These are phyloP conservation scores for Sternarchorhynchus goeldii DNA, from an alignment of 2,797 vertebrate species.

Conservation along the genomic window DNA sequence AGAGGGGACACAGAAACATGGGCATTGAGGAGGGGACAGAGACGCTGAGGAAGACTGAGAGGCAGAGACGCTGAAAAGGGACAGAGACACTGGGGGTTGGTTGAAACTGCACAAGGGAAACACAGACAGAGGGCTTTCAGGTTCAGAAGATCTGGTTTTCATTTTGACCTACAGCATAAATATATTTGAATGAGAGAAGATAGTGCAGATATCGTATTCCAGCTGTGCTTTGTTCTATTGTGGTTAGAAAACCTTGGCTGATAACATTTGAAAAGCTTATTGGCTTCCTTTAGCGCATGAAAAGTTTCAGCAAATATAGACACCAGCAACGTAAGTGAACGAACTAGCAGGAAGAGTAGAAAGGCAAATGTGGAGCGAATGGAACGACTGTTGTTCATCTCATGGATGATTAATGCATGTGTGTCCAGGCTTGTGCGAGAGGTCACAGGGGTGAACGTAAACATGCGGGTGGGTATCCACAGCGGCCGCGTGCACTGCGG, in stretches of 20 bases:
- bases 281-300: no score
- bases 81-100: neutral
- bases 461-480: slow-evolving; percentile 98
- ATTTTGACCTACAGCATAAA: no score
- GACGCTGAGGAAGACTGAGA: neutral
- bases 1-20: neutral
- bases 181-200: no score
- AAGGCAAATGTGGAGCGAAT: neutral
- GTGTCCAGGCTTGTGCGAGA: slow-evolving; percentile 87
- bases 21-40: neutral
- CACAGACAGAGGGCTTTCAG: neutral
- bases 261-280: no score
- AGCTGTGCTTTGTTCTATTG: neutral
- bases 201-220: no score
- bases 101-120: no score
- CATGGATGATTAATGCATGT: slow-evolving; percentile 1
- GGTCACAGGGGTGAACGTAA: slow-evolving; percentile 96
- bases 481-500: slow-evolving; percentile 95
- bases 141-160: no score
- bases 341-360: neutral
- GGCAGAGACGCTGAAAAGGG: neutral
- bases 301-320: neutral
- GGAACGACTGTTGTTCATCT: neutral
- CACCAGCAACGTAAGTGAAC: neutral
- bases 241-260: neutral